Conservation (phyloP, 2,113 vertebrate genomes). For the Sander lucioperca region DNA sequence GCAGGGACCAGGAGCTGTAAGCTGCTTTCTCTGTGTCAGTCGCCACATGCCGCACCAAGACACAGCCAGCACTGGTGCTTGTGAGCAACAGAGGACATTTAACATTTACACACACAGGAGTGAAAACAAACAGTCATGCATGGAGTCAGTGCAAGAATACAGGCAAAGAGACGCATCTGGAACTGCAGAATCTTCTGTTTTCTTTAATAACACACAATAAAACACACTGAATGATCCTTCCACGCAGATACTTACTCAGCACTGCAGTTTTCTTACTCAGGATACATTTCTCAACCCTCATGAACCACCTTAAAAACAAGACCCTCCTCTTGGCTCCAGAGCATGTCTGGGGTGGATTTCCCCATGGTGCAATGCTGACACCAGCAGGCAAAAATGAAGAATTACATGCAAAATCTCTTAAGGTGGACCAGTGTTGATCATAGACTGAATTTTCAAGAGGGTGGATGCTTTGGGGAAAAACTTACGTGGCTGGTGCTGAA, state of each 20-base stretch:
- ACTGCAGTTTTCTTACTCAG: conserved; percentile 2
- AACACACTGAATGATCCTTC: not conserved
- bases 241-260: not conserved
- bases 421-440: conserved; percentile 75
- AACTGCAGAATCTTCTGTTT: not conserved
- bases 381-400: conserved; percentile 53
- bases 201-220: not conserved
- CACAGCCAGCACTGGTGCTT: conserved; percentile 58
- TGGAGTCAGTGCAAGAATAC: not conserved
- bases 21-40: conserved; percentile 83
- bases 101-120: conserved; percentile 21
- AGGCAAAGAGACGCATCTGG: not conserved
- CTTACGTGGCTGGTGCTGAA: not conserved
- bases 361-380: conserved; percentile 72
- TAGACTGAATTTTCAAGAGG: not conserved
- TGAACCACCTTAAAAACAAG: conserved; percentile 81
- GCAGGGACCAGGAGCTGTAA: conserved; percentile 72
- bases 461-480: not conserved
- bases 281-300: conserved; percentile 1
- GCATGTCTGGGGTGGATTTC: not conserved
- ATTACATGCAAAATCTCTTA: conserved; percentile 73
- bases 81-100: conserved; percentile 5
- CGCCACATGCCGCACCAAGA: conserved; percentile 70
- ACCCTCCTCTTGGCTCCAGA: conserved; percentile 51
- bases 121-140: conserved; percentile 6